Evolutionary conservation across 2,888 invertebrate genomes (phyloP), one percentile per base, ranked within the genome.

Genomic region (Asteroscopus sphinx): DNA sequence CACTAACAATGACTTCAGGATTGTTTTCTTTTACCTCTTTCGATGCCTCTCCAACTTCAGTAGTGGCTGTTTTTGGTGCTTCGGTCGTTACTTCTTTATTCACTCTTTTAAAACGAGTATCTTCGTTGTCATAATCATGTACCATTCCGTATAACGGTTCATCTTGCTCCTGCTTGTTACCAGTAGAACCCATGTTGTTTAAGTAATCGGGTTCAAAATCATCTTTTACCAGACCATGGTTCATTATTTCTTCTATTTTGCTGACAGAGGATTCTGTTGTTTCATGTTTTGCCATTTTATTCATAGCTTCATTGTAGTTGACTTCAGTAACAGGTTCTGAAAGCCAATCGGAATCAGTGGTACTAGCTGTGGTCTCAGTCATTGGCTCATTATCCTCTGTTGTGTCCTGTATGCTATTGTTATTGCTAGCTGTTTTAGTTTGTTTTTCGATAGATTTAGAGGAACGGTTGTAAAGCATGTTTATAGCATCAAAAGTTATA

Each of bases 121-220:
- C 92, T 57, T 89, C 90, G 68, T 75, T 87, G 42, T 92, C 89
- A 67, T 93, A 92, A 75, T 93, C 91, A 42, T 88, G 84, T 32
- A 77, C 66, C 84, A 91, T 88, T 26, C 86, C 87, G 60, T 90
- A 92, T 37, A 89, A 59, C 2, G 88, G 86, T 47, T 84, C 85
- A 41, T 91, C 88, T 26, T 81, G 80, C 44, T 91, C 88, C 47
- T 80, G 62, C 52, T 88, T 89, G 46, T 73, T 82, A 40, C 66
- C 76, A 44, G 76, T 83, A 13, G 83, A 61, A 40, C 80, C 84
- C 80, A 89, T 84, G 55, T 85, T 88, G 70, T 68, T 90, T 54
- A 93, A 80, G 66, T 94, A 93, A 77, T 93, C 93, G 0, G 93
- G 91, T 67, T 92, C 93, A 65, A 90, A 89, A 75, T 93, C 92